Evolutionary conservation across 2,888 invertebrate genomes (phyloP), one percentile per base, ranked within the genome.

Genomic region (Lithosia quadra): DNA sequence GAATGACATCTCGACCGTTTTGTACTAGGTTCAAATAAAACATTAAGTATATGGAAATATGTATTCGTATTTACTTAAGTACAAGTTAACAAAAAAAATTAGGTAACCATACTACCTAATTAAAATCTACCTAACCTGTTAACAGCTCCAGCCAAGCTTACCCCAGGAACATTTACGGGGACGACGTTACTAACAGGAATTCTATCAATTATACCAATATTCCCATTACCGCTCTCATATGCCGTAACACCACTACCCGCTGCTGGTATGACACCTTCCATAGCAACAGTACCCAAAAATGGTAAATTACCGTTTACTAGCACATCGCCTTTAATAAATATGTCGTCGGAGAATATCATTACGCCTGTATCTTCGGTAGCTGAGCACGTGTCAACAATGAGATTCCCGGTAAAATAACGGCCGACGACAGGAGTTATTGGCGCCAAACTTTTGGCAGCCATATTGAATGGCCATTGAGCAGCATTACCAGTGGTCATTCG

Each of bases 251-350:
- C 81, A 21, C 67, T 72, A 0, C 89, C 88, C 11, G 62, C 53
- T 3, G 80, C 72, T 15, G 86, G 86, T 5, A 88, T 59, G 0
- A 78, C n/a, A 2, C 89, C 88, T 21, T 84, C 86, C 4, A 88
- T 61, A n/a, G 78, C 78, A 15, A 89, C 86, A 1, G 88, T 79
- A 33, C 87, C 83, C 10, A 81, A 58, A 69, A 88, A 88, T 1
- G 88, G 88, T 53, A 88, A 59, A 0, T 73, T 82, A 0, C 88
- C 88, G 4, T 73, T 61, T 0, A 88, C 88, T 5, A 81, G 66
- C 11, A 88, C 82, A 11, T 73, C 67, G 2, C 88, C 88, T 33
- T 84, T 84, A 22, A 88, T 85, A 0, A 85, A 56, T 39, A 89
- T 69, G 13, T 84, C 74, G 1, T 88, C 88, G 1, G 89, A 81